These are phyloP conservation scores for Oscheius myriophilus DNA, from an alignment of 2,888 invertebrate species.

Conservation along the genomic window DNA sequence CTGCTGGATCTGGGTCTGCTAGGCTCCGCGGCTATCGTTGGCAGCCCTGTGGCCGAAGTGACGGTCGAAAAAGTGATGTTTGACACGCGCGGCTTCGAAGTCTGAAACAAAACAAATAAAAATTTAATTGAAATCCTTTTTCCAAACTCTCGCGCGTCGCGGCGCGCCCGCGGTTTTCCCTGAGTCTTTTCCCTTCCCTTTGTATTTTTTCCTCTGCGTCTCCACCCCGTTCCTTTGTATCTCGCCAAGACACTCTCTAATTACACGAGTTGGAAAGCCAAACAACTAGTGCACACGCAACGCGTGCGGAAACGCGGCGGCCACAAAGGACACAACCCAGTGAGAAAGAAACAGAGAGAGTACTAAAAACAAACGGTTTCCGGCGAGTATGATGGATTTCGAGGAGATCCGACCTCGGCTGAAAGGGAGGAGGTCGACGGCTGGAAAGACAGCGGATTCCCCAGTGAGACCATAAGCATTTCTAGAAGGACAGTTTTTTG, in stretches of 20 bases:
- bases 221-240: too few relatives aligned
- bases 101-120: slow-evolving; percentile 59
- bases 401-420: slow-evolving; percentile 15
- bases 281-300: too few relatives aligned
- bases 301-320: too few relatives aligned
- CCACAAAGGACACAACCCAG: too few relatives aligned
- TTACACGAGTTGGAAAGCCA: too few relatives aligned
- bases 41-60: slow-evolving; percentile 75
- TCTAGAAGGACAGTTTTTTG: slow-evolving; percentile 3
- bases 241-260: too few relatives aligned
- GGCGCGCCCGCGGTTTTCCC: not conserved
- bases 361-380: not conserved
- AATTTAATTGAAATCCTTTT: not conserved
- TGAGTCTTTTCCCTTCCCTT: not conserved
- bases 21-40: slow-evolving; percentile 77
- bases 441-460: slow-evolving; percentile 24
- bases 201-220: not conserved
- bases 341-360: too few relatives aligned
- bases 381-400: not conserved
- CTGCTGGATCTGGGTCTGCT: slow-evolving; percentile 70
- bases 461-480: slow-evolving; percentile 30
- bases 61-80: slow-evolving; percentile 74
- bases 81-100: slow-evolving; percentile 67
- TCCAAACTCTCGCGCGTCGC: not conserved
- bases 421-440: slow-evolving; percentile 7